Percentiles rank a stretch among this genome's conserved stretches.
Conservation (phyloP, 2,113 vertebrate genomes). For the Piaya cayana region DNA sequence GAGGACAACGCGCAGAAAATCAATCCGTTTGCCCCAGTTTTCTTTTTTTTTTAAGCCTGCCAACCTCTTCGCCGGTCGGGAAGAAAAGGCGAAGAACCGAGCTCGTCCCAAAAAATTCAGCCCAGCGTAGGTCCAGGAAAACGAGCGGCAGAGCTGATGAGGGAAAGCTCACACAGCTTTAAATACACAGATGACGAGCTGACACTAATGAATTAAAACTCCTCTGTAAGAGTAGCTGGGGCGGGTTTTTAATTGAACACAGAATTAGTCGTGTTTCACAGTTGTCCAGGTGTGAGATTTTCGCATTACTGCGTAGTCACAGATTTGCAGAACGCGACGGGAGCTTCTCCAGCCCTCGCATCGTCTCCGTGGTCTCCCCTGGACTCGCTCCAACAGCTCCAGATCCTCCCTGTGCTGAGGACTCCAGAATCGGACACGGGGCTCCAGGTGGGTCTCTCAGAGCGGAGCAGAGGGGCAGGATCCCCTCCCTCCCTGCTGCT, state of each 20-base stretch:
- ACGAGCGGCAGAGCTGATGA: background rate
- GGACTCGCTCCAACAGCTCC: too few species aligned
- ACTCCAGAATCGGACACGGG: too few species aligned
- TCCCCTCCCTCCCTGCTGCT: too few species aligned
- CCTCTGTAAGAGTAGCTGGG: background rate
- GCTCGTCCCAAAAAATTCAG: background rate
- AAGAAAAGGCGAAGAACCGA: background rate
- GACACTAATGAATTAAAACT: background rate
- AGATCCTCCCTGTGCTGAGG: too few species aligned
- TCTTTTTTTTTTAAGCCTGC: too few species aligned
- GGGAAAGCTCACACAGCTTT: background rate
- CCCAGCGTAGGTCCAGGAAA: background rate
- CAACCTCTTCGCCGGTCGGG: background rate
- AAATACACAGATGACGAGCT: background rate
- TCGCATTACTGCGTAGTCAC: too few species aligned
- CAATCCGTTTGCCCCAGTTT: background rate
- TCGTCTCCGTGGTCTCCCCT: too few species aligned
- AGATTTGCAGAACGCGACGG: too few species aligned
- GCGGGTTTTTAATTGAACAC: background rate
- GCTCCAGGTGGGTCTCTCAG: too few species aligned
- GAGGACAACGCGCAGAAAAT: background rate
- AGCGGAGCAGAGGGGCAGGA: too few species aligned
- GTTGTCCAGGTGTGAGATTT: background rate
- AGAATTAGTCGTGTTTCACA: background rate
- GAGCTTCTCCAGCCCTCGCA: too few species aligned